phyloP scores from a whole-genome alignment of 2,797 vertebrate genomes.

The Hipposideros larvatus region DNA sequence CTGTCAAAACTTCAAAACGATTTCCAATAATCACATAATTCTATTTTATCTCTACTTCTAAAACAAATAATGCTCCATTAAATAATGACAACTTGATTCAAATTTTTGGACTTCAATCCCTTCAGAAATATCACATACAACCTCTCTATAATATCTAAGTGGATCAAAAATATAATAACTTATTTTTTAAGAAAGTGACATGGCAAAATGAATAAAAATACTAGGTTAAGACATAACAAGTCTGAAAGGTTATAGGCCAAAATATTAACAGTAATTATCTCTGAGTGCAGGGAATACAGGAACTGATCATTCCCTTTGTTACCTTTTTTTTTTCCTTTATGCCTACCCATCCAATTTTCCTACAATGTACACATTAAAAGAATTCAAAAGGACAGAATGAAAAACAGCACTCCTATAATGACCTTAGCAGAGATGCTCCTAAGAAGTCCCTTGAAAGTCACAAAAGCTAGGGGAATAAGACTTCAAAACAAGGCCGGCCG shows the following conservation, averaged over 20 bases:
- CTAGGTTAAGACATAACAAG: background rate
- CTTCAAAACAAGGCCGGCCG: background rate
- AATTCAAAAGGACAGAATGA: background rate
- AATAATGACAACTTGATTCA: constrained; percentile 48
- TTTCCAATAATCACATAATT: constrained; percentile 12
- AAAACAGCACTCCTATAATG: background rate
- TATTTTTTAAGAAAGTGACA: background rate
- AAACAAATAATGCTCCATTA: constrained; percentile 34
- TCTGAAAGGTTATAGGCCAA: background rate
- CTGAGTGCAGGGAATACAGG: background rate
- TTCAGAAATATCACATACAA: background rate
- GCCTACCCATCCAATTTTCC: background rate
- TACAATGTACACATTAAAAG: background rate
- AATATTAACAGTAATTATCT: constrained; percentile 37
- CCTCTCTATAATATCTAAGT: background rate
- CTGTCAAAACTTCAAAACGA: constrained; percentile 20
- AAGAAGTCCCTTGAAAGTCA: background rate
- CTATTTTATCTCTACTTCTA: constrained; percentile 51
- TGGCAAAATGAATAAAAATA: constrained; percentile 22
- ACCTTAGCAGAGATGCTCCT: background rate
- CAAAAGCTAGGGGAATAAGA: constrained; percentile 30
- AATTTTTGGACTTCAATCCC: constrained; percentile 29
- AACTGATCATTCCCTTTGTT: background rate
- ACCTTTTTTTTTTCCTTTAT: background rate
- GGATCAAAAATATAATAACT: constrained; percentile 11